Conservation (phyloP, 1,140 invertebrate genomes). For the Drosophila equinoxialis region DNA sequence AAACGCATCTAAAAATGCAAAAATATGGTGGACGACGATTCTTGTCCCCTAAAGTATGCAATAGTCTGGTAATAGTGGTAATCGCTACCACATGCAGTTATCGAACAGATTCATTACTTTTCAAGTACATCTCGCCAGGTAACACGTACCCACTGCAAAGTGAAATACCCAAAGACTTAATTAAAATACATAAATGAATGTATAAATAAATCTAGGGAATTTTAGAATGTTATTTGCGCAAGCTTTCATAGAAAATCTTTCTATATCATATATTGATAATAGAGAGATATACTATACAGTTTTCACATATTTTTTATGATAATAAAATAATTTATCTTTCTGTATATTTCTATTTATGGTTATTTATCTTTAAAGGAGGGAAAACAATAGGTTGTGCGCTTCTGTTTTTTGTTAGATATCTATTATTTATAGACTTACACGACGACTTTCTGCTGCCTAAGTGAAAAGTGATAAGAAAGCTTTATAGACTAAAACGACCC, state of each 20-base stretch:
- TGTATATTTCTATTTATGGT: not conserved
- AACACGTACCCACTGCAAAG: no score
- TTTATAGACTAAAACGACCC: not conserved
- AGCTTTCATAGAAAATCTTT: not conserved
- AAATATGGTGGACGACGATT: no score
- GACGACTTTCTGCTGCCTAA: constrained; percentile 22
- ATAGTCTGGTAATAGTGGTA: no score
- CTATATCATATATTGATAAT: not conserved
- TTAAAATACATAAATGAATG: no score
- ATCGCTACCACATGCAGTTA: no score
- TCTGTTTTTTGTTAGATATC: constrained; percentile 3
- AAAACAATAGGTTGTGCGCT: not conserved
- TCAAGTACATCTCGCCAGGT: not conserved
- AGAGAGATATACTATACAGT: not conserved
- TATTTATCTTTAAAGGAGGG: not conserved
- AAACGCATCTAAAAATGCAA: no score
- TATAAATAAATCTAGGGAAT: no score
- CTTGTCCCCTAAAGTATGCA: no score
- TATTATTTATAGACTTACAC: constrained; percentile 34
- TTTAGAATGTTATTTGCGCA: no score
- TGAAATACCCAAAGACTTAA: no score
- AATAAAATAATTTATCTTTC: not conserved
- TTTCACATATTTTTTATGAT: not conserved
- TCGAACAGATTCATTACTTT: not conserved
- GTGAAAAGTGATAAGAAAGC: constrained; percentile 25